These are phyloP conservation scores for Ectemnius cavifrons DNA, from an alignment of 2,888 invertebrate species.

Conservation along the genomic window DNA sequence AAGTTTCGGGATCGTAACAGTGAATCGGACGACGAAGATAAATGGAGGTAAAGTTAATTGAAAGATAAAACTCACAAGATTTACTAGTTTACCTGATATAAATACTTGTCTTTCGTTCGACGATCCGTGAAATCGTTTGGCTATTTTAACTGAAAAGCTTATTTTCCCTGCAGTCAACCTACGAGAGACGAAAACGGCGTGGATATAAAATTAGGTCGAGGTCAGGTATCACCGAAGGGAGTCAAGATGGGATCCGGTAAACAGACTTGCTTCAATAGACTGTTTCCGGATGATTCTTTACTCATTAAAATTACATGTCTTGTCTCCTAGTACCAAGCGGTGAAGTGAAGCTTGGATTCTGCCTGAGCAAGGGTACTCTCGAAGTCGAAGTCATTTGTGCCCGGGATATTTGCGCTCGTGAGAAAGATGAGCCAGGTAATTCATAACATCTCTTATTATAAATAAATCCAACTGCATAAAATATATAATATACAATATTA, in stretches of 20 bases:
- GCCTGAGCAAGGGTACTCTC: constrained; percentile 94
- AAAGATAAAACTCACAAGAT: not conserved
- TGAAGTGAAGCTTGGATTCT: constrained; percentile 91
- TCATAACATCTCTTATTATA: not conserved
- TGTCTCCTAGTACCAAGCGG: constrained; percentile 82
- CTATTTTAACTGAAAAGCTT: not conserved
- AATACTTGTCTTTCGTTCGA: not conserved
- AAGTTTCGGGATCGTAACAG: constrained; percentile 80
- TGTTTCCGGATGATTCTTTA: too few species aligned
- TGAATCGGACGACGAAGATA: constrained; percentile 80
- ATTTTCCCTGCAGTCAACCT: constrained; percentile 61
- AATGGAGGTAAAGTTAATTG: constrained; percentile 70
- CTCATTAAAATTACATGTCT: too few species aligned
- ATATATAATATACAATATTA: too few species aligned
- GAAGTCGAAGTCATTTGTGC: constrained; percentile 92
- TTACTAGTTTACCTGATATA: not conserved
- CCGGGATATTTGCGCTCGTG: constrained; percentile 84
- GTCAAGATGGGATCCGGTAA: constrained; percentile 81
- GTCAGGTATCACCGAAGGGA: constrained; percentile 89
- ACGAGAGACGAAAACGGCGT: constrained; percentile 69
- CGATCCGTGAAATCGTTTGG: not conserved
- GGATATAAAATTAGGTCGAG: constrained; percentile 85
- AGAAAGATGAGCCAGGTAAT: constrained; percentile 84
- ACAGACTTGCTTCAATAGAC: not conserved
- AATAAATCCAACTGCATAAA: too few species aligned